Conservation (phyloP, 1,140 invertebrate species). For the Leptinotarsa texana region DNA sequence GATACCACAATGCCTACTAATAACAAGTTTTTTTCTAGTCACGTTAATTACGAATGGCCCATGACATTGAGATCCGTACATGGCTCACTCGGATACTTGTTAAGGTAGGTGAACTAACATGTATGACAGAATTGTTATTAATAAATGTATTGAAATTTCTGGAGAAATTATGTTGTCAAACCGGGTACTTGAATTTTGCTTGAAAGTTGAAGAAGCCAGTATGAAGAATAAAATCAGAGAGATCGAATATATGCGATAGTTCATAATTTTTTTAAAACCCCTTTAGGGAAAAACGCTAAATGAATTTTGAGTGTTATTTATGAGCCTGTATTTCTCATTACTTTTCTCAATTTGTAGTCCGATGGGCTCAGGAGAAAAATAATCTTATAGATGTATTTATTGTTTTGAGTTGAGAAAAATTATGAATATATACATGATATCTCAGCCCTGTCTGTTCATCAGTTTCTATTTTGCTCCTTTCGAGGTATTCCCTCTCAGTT, state of each 20-base stretch:
- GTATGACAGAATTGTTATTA: neutral
- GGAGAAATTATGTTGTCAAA: neutral
- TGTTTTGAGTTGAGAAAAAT: too few species aligned
- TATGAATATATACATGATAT: too few species aligned
- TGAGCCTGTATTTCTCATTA: too few species aligned
- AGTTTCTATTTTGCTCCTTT: too few species aligned
- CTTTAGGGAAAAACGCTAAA: neutral
- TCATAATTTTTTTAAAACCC: neutral
- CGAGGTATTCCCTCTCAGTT: too few species aligned
- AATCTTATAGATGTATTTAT: too few species aligned
- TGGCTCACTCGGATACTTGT: neutral
- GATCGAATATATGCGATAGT: neutral
- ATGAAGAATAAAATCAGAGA: neutral
- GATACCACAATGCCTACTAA: constrained; percentile 5
- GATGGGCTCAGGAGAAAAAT: too few species aligned
- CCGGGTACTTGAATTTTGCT: neutral
- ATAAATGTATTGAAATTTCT: neutral
- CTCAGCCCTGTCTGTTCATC: too few species aligned
- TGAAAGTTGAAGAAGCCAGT: neutral
- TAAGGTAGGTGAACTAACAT: constrained; percentile 2
- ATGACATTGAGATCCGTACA: constrained; percentile 8
- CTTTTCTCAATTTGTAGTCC: too few species aligned
- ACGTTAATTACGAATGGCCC: constrained; percentile 7
- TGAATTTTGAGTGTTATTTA: neutral
- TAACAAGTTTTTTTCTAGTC: neutral